Base-by-base conservation (phyloP, 2,113 vertebrate species). In the Halichoerus grypus region DNA sequence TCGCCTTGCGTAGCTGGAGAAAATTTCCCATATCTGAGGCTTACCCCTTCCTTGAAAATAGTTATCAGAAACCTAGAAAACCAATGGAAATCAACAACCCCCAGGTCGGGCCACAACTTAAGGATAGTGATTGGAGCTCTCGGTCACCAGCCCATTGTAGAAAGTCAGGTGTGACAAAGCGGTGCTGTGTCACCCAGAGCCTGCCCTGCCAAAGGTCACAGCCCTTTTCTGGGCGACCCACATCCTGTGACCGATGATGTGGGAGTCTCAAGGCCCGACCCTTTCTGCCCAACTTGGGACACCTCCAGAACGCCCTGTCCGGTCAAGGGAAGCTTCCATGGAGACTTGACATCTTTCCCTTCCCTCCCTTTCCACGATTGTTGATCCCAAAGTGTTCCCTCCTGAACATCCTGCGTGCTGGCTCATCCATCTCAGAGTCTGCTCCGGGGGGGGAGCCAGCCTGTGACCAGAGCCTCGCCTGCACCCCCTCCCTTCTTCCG, bases 21-120 rank as follows among this genome's bases (percentile, higher is more conserved):
- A 79, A 42, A 36, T 15, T 12, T 53, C 15, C 74, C 16, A 1
- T 24, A 31, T 51, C 63, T 28, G 33, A 88, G n/a, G 7, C 49
- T 74, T 7, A 59, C 19, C 49, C 31, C 9, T 76, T 91, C 31
- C 74, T 88, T 77, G n/a, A 88, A 74, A 84, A 59, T 0, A 16
- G 7, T 53, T 26, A 53, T 33, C 82, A 79, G 19, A n/a, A 28
- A 39, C 15, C 49, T 0, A 83, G 26, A 79, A 59, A 33, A 57
- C 18, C 46, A 14, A 3, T 0, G 5, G 31, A 18, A n/a, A 59
- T n/a, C 10, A 0, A 77, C 10, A 61, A 42, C 14, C 19, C 39
- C 28, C 7, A 24, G 5, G 13, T 28, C 76, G 31, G 71, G 53
- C 51, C 28, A 51, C 67, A 72, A n/a, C 53, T 79, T 53, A 84